Evolutionary conservation across 2,888 invertebrate genomes (phyloP).

Genomic region (Ypsolopha sequella): DNA sequence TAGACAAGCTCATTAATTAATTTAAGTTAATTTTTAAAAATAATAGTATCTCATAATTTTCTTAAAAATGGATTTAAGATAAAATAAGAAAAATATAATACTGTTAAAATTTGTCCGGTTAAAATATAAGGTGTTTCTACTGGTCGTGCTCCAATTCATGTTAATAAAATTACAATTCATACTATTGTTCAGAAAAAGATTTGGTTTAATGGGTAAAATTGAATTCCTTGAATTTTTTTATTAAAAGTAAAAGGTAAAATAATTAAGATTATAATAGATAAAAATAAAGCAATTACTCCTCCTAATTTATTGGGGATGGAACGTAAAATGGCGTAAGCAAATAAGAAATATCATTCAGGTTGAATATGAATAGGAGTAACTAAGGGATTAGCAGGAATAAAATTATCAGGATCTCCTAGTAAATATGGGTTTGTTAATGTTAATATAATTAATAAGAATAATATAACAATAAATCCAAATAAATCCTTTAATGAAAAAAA

Average conservation of each 20-base stretch:
- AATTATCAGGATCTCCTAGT: conserved; percentile 80
- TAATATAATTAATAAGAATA: conserved; percentile 63
- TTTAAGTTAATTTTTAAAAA: conserved; percentile 33
- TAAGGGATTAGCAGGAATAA: conserved; percentile 76
- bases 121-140: conserved; percentile 76
- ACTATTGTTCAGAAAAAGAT: conserved; percentile 71
- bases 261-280: conserved; percentile 77
- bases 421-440: conserved; percentile 69
- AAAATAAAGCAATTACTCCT: conserved; percentile 75
- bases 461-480: conserved; percentile 70
- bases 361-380: conserved; percentile 82
- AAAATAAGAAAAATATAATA: conserved; percentile 71
- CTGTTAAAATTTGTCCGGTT: conserved; percentile 72
- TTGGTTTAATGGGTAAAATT: conserved; percentile 74
- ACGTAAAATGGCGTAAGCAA: conserved; percentile 85
- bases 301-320: conserved; percentile 86
- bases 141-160: conserved; percentile 78
- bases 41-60: conserved; percentile 68
- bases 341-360: conserved; percentile 89
- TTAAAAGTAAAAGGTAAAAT: conserved; percentile 69
- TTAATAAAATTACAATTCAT: conserved; percentile 70
- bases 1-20: conserved; percentile 74
- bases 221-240: conserved; percentile 69
- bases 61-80: conserved; percentile 60
- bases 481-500: conserved; percentile 76